These are phyloP conservation scores for Danio kyathit DNA, from an alignment of 2,797 vertebrate species.

Conservation along the genomic window DNA sequence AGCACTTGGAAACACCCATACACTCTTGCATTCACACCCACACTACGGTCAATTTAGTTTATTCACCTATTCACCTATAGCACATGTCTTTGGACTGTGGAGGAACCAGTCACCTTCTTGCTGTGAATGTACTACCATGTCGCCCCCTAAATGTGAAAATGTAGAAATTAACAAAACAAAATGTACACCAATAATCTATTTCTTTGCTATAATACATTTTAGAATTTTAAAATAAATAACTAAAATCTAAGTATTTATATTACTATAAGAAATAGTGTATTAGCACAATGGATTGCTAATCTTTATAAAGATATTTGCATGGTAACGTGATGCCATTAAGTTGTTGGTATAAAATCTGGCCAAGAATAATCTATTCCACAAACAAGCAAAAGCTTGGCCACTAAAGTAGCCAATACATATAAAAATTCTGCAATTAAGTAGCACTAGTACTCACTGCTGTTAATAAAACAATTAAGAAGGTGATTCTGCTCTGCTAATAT, in stretches of 20 bases:
- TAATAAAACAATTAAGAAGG: constrained; percentile 11
- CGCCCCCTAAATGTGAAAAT: too few relatives aligned
- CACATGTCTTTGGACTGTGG: too few relatives aligned
- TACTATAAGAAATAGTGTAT: neutral
- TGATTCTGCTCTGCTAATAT: constrained; percentile 18
- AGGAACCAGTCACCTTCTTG: too few relatives aligned
- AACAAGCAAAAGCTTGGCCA: neutral
- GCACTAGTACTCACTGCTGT: neutral
- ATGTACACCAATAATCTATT: too few relatives aligned
- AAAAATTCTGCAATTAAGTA: neutral
- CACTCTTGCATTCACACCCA: too few relatives aligned
- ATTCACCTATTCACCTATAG: too few relatives aligned
- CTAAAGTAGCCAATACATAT: neutral
- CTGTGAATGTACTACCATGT: too few relatives aligned
- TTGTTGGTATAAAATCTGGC: neutral
- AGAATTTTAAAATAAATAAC: neutral
- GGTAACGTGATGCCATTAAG: neutral
- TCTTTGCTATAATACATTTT: too few relatives aligned
- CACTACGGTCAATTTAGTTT: too few relatives aligned
- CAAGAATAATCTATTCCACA: neutral
- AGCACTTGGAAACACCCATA: too few relatives aligned
- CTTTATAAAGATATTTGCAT: neutral
- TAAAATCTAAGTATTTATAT: neutral
- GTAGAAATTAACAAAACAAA: too few relatives aligned
- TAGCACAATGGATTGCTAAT: neutral